Base-by-base conservation (phyloP, 2,888 invertebrate genomes). In the Hyposoter dolosus region DNA sequence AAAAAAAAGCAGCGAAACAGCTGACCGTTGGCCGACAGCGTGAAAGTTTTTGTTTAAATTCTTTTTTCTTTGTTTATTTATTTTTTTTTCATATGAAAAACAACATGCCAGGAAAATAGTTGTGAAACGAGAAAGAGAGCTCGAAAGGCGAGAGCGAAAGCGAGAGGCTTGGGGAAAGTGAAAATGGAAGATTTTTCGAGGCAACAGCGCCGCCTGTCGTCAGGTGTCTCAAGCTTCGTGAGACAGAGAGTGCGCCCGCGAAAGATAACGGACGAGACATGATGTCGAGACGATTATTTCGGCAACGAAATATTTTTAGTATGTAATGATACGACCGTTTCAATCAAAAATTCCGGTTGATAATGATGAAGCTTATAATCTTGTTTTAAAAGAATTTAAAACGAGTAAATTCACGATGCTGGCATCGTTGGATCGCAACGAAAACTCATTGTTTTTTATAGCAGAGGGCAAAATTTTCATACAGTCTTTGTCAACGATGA, bases 101-200 rank as follows among this genome's bases (percentile, higher is more conserved):
- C 65, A 65, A 65, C 65, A 76, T 65, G 65, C 47, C 65, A 35
- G 10, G 40, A 32, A 50, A 71, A 63, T 63, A 78, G 56, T 40
- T 50, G 66, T 60, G 74, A 79, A 47, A 50, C n/a, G 74, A 68
- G 68, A 76, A 47, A 15, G 32, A 66, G 66, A 74, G 40, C 32
- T 35, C 60, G 45, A 66, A 28, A 72, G 63, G 43, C 63, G 74
- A 75, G 80, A 80, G 82, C 78, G 82, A 85, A 82, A 82, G 78
- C 85, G 47, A 47, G 47, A 47, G 79, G 23, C 40, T 78, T 78
- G 82, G 82, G 75, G 85, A 85, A 85, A 85, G 85, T 85, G 85
- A 85, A 71, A 80, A 80, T 80, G 80, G 50, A 80, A 80, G 80
- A 60, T 69, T 60, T 40, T 53, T 63, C 35, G 23, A 7, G 50